A percentile compares a stretch with the other conserved stretches of the same genome.
These are phyloP conservation scores for Bhutanitis thaidina DNA, from an alignment of 2,888 invertebrate species.

Conservation along the genomic window DNA sequence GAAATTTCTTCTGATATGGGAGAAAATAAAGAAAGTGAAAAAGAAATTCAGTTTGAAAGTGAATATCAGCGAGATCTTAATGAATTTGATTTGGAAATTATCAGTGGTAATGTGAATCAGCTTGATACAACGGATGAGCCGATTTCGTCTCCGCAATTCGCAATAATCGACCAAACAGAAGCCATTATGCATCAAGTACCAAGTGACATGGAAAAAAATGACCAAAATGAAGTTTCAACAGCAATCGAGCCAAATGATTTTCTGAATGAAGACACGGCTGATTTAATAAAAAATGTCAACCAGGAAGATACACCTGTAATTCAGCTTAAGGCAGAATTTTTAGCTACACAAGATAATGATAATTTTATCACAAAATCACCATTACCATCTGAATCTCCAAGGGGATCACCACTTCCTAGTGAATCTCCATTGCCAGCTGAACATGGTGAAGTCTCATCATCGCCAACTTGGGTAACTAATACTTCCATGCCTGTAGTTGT, in stretches of 20 bases:
- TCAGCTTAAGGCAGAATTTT: constrained; percentile 19
- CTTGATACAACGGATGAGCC: constrained; percentile 28
- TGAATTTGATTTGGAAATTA: neutral
- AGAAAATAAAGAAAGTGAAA: constrained; percentile 16
- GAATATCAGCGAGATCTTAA: constrained; percentile 21
- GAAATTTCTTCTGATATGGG: constrained; percentile 23
- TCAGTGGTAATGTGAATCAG: constrained; percentile 19
- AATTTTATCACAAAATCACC: constrained; percentile 19
- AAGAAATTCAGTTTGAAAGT: constrained; percentile 14
- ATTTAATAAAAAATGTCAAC: constrained; percentile 16
- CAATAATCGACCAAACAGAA: constrained; percentile 28
- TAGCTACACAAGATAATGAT: constrained; percentile 1
- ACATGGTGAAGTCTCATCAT: neutral
- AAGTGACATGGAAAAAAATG: neutral
- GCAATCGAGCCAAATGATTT: constrained; percentile 10
- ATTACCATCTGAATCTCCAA: constrained; percentile 23
- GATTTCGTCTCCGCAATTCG: constrained; percentile 27
- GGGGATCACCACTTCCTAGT: constrained; percentile 12
- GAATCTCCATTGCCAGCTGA: constrained; percentile 15
- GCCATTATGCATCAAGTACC: constrained; percentile 25
- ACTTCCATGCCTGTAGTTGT: constrained; percentile 2
- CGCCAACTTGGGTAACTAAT: neutral
- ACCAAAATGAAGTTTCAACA: neutral
- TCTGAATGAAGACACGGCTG: constrained; percentile 14
- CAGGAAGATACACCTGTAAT: constrained; percentile 20